phyloP scores from a whole-genome alignment of 37 sponge, comb jelly and placozoan genomes.

The Cliona cf. orientalis region DNA sequence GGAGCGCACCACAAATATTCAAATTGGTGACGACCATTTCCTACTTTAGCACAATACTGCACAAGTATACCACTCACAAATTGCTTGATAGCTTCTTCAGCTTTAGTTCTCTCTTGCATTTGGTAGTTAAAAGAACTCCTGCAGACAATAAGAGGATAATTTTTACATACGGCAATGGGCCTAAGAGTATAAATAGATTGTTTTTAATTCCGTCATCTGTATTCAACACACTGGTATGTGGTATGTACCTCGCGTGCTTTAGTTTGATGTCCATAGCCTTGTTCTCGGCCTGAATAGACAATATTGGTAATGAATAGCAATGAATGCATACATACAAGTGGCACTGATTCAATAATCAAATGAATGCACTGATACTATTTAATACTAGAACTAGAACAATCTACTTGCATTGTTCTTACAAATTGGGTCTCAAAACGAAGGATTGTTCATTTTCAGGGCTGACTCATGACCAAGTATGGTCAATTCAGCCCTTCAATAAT shows the following conservation, averaged over 20 bases:
- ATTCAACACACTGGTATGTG: background rate
- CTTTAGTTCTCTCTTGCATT: slow-evolving; percentile 52
- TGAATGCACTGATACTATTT: too few relatives aligned
- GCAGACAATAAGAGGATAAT: background rate
- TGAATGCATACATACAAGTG: background rate
- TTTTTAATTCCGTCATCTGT: background rate
- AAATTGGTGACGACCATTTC: too few relatives aligned
- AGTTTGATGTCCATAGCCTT: slow-evolving; percentile 66
- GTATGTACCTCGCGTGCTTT: slow-evolving; percentile 65
- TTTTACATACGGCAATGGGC: too few relatives aligned
- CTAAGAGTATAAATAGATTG: background rate
- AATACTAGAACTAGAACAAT: too few relatives aligned
- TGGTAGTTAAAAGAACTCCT: slow-evolving; percentile 50
- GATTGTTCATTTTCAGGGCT: too few relatives aligned
- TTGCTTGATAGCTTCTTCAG: slow-evolving; percentile 46
- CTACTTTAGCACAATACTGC: too few relatives aligned
- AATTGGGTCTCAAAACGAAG: too few relatives aligned
- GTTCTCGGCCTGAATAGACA: slow-evolving; percentile 37
- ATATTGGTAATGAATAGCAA: background rate
- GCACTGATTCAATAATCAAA: background rate
- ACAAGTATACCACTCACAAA: too few relatives aligned
- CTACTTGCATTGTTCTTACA: too few relatives aligned
- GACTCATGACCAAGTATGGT: too few relatives aligned
- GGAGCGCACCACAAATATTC: too few relatives aligned
- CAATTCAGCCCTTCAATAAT: too few relatives aligned